Base-by-base conservation (phyloP, 2,797 vertebrate species). In the Pangasius krempfi region DNA sequence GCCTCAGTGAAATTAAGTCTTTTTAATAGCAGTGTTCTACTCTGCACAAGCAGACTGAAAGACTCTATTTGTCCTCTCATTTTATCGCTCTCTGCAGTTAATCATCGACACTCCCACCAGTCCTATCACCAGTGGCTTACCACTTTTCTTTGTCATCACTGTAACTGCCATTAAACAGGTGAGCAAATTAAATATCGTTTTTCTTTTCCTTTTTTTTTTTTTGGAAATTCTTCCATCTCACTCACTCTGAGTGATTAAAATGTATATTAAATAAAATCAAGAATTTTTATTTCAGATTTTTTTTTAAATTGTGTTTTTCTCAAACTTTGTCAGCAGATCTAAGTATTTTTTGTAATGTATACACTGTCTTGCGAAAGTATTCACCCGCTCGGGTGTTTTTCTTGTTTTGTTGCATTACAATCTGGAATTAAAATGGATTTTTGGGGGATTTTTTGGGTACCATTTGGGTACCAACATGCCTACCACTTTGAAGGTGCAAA, bases 151-250 rank as follows among this genome's bases (percentile, higher is more conserved):
- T 89, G 98, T 99, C 94, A 99, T 99, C 93, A 98, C 97, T 0
- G 98, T 99, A 93, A 99, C 98, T 0, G 97, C 98, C 92, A 97
- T 99, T 88, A 99, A 99, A 94, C 98, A 99, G 97, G 98, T 99
- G 92, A 95, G 94, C 54, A 40, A 44, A 92, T 73, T 10, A 50
- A 40, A 76, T 27, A 44, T 10, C 8, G 75, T 18, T 14, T 54
- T 66, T 64, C 18, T 54, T 75, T 14, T 75, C 4, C 0, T 22
- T 47, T 22, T 62, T 0, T 52, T 22, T 60, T 18, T 50, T n/a
- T n/a, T 50, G 64, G n/a, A 27, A 52, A 79, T 50, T 80, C 22
- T 54, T 79, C 13, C 75, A 13, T n/a, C 10, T n/a, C 44, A n/a
- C 10, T 66, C 62, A 1, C 27, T 14, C 30, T 68, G n/a, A 68